Evolutionary conservation across 2,797 vertebrate genomes (phyloP).

Genomic region (Coregonus sp.): DNA sequence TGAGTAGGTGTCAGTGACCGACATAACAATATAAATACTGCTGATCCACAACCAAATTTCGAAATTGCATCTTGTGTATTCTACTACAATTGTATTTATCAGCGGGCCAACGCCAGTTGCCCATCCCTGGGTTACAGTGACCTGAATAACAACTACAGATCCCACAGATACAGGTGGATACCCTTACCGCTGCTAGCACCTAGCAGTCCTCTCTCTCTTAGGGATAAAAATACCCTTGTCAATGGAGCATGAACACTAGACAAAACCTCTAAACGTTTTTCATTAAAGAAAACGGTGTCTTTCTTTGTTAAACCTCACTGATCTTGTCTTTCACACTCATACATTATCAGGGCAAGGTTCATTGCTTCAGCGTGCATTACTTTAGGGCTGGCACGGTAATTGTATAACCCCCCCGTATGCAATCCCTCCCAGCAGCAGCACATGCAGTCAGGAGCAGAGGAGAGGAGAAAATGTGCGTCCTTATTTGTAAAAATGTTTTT

Average conservation of each 20-base stretch:
- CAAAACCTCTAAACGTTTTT: neutral
- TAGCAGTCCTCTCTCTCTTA: neutral
- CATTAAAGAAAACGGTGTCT: neutral
- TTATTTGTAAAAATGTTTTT: too few species aligned
- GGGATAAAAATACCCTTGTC: neutral
- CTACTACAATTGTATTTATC: too few species aligned
- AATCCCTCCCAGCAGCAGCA: too few species aligned
- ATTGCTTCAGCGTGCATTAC: neutral
- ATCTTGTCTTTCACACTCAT: neutral
- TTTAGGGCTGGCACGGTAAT: neutral
- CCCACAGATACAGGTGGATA: neutral
- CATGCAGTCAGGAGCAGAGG: too few species aligned
- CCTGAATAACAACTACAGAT: slow-evolving; percentile 47
- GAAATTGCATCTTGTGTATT: too few species aligned
- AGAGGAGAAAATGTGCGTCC: too few species aligned
- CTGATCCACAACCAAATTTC: too few species aligned
- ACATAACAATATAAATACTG: too few species aligned
- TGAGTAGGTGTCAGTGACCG: too few species aligned
- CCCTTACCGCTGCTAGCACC: neutral
- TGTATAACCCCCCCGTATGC: too few species aligned
- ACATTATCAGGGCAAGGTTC: neutral
- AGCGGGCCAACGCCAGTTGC: too few species aligned
- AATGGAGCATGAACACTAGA: neutral
- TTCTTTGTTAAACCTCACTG: neutral
- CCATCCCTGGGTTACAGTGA: slow-evolving; percentile 25